Base-by-base conservation (phyloP, 2,113 vertebrate species). In the Thalassoma bifasciatum region DNA sequence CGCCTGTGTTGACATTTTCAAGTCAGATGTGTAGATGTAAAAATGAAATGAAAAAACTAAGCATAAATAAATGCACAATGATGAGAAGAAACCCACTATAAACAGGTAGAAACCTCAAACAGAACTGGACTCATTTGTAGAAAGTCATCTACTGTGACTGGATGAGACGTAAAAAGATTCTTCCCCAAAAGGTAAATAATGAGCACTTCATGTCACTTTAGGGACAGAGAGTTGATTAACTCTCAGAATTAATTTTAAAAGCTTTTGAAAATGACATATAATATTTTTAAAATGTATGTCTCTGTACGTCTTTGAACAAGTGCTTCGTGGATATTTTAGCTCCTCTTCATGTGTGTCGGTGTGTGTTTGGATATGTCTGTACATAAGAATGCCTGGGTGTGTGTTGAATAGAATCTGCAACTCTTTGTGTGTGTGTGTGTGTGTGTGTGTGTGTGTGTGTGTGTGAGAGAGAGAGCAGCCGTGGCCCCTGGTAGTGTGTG, bases 401-500 rank as follows among this genome's bases (percentile, higher is more conserved):
- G 73, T 86, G 70, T 73, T 76, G 51, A 75, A 51, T 51, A 67
- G 16, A 61, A 52, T 66, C 62, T 61, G 5, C 56, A 60, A 65
- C 51, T 74, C 1, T 60, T 10, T 42, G 40, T 65, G 54, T 74
- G 74, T 80, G 59, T 40, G 38, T 50, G 42, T 60, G 60, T 51
- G 65, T 68, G 47, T 60, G 50, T 60, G 70, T 63, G 58, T 56
- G 67, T 64, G 73, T 57, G 76, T 61, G 70, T 66, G 68, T 61
- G 66, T 72, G 63, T 74, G 79, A 70, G 81, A 75, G 85, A 79
- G 61, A 77, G 79, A 75, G 75, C 54, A 74, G 69, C 71, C n/a
- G 53, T 89, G 80, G 86, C 90, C 89, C 57, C 65, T 92, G 88
- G 89, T 90, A 69, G 73, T 74, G 75, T 87, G 85, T 81, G 83